phyloP scores from a whole-genome alignment of 2,797 vertebrate genomes.

The Mallotus villosus region DNA sequence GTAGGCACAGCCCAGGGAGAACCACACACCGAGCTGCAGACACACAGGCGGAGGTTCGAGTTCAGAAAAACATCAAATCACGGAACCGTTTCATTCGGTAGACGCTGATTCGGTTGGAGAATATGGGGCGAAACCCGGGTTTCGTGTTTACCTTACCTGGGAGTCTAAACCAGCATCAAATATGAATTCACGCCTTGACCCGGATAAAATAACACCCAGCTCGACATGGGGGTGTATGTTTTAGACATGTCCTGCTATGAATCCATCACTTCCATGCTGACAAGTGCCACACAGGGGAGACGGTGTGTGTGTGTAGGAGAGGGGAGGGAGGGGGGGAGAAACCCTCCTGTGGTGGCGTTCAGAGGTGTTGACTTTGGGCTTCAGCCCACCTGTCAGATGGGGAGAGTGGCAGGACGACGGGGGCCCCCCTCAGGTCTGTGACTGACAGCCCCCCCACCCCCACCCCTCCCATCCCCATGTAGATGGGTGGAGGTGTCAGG shows the following conservation, averaged over 20 bases:
- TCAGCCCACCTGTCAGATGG: background rate
- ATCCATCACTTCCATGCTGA: conserved; percentile 1
- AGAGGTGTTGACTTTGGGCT: conserved; percentile 10
- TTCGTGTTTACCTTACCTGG: too few species aligned
- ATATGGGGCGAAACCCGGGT: too few species aligned
- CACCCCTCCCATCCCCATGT: background rate
- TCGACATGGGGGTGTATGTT: background rate
- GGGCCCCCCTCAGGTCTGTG: background rate
- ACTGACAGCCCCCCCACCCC: conserved; percentile 8
- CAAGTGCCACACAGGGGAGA: conserved; percentile 11
- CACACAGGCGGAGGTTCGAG: background rate
- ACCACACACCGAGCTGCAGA: conserved; percentile 91
- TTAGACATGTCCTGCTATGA: conserved; percentile 2
- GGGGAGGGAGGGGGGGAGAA: too few species aligned
- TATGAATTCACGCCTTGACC: background rate
- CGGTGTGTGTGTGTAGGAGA: background rate
- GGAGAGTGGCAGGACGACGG: conserved; percentile 3
- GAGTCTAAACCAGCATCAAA: background rate
- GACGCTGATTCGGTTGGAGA: too few species aligned
- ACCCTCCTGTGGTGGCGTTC: background rate
- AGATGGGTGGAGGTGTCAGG: conserved; percentile 8
- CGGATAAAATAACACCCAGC: background rate
- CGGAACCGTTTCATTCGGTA: too few species aligned
- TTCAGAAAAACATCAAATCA: too few species aligned
- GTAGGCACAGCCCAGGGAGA: conserved; percentile 93